Evolutionary conservation across 2,113 vertebrate species (phyloP).

Genomic region (Laticauda laticaudata): DNA sequence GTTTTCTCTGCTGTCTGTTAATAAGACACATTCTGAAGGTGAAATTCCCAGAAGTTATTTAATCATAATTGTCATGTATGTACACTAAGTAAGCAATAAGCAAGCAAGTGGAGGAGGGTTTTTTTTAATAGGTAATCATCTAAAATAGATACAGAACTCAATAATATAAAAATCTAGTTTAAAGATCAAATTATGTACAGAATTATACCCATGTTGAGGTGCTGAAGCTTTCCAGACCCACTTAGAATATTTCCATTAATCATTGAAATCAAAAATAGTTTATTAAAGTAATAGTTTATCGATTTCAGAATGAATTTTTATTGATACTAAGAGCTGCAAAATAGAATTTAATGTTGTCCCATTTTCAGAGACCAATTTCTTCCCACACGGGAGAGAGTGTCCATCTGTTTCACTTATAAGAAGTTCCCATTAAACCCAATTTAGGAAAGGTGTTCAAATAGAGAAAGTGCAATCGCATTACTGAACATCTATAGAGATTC

Average conservation of each 20-base stretch:
- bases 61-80: background rate
- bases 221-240: background rate
- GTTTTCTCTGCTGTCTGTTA: background rate
- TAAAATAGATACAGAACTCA: background rate
- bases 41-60: background rate
- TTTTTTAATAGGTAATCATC: background rate
- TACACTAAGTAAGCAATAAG: background rate
- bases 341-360: background rate
- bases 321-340: background rate
- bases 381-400: background rate
- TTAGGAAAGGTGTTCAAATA: background rate
- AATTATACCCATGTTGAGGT: background rate
- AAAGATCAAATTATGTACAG: background rate
- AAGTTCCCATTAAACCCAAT: background rate
- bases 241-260: background rate
- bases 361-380: background rate
- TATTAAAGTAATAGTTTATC: background rate
- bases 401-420: background rate
- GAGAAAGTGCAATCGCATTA: background rate
- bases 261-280: background rate
- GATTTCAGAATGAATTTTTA: background rate
- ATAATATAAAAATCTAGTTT: background rate
- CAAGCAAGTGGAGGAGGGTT: background rate
- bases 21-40: background rate
- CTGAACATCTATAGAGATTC: background rate